A percentile compares a stretch with the other conserved stretches of the same genome.
These are phyloP conservation scores for Eclectus roratus DNA, from an alignment of 2,113 vertebrate genomes.

Conservation along the genomic window DNA sequence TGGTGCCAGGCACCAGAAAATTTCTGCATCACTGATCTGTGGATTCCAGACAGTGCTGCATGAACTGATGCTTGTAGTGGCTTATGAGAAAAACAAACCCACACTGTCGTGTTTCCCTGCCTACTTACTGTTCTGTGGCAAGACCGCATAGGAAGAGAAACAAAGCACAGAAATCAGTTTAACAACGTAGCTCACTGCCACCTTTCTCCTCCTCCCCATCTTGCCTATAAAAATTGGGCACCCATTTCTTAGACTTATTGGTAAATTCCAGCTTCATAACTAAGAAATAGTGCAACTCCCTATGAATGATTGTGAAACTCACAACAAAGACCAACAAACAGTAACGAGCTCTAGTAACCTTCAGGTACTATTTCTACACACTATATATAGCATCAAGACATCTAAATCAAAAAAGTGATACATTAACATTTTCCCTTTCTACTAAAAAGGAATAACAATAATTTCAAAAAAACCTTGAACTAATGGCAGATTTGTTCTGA, in stretches of 20 bases:
- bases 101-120: rapidly evolving
- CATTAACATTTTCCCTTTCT: not conserved
- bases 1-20: not conserved
- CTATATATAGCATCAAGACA: not conserved
- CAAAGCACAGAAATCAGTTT: not conserved
- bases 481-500: not conserved
- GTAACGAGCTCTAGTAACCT: not conserved
- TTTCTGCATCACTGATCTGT: not conserved
- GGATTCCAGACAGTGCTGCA: not conserved
- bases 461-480: not conserved
- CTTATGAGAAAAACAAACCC: not conserved
- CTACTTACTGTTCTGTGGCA: not conserved
- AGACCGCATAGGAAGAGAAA: not conserved
- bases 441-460: not conserved
- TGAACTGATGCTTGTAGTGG: not conserved
- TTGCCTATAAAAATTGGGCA: not conserved
- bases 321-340: not conserved
- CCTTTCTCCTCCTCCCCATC: not conserved
- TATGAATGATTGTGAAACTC: not conserved
- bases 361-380: not conserved
- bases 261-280: not conserved
- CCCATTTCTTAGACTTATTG: not conserved
- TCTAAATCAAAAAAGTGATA: not conserved
- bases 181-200: not conserved
- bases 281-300: not conserved